These are phyloP conservation scores for Acrocephalus kingi DNA, from an alignment of 2,113 vertebrate species.

Conservation along the genomic window DNA sequence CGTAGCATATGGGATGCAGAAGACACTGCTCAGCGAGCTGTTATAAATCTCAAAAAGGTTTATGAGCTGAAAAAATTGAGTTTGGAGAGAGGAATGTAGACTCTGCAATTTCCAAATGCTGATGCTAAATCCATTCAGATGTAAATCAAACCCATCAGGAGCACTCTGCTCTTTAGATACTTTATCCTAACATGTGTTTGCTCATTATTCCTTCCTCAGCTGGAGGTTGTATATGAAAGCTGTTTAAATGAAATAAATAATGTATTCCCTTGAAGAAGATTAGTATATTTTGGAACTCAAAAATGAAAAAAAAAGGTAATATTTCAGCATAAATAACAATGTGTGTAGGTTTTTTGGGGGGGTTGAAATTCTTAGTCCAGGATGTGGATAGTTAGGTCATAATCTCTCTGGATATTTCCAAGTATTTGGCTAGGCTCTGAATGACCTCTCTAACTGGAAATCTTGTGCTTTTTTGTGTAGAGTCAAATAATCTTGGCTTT, in stretches of 20 bases:
- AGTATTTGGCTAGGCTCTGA: background rate
- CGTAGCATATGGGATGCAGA: slow-evolving; percentile 21
- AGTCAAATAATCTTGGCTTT: background rate
- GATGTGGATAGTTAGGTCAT: slow-evolving; percentile 15
- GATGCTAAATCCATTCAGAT: slow-evolving; percentile 32
- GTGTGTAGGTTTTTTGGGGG: background rate
- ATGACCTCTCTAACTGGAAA: background rate
- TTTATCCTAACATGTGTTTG: background rate
- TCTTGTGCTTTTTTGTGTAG: background rate
- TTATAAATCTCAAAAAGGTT: slow-evolving; percentile 45
- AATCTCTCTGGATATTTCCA: background rate
- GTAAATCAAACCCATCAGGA: slow-evolving; percentile 36
- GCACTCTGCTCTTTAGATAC: background rate
- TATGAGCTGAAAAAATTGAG: slow-evolving; percentile 58
- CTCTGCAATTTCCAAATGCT: slow-evolving; percentile 20
- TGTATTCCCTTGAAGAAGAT: background rate
- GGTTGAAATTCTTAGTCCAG: slow-evolving; percentile 11
- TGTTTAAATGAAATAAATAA: slow-evolving; percentile 26
- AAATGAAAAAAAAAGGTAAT: background rate
- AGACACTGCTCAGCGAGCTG: slow-evolving; percentile 52
- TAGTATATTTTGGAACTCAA: slow-evolving; percentile 27
- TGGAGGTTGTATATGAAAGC: background rate
- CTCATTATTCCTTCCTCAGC: background rate
- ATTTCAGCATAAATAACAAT: slow-evolving; percentile 33
- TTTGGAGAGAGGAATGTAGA: slow-evolving; percentile 9